Evolutionary conservation across 2,797 vertebrate genomes (phyloP).

Genomic region (Arrhamphus sclerolepis): DNA sequence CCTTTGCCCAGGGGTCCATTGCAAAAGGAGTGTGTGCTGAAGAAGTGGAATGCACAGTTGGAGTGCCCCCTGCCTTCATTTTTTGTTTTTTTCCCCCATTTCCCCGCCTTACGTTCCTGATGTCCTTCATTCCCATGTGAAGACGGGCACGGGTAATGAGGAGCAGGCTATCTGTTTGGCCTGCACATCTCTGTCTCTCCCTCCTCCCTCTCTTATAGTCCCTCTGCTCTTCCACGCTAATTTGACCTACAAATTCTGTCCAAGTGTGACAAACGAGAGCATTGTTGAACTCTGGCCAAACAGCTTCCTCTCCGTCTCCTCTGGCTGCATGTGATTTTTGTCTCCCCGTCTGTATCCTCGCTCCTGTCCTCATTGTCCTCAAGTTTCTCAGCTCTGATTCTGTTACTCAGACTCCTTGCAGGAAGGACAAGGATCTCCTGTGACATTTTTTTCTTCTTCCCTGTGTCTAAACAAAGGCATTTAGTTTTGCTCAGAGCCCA

Average conservation of each 20-base stretch:
- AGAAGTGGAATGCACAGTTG: constrained; percentile 25
- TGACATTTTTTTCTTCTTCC: constrained; percentile 29
- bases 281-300: constrained; percentile 73
- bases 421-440: constrained; percentile 49
- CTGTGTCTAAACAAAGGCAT: constrained; percentile 47
- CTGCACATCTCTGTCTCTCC: constrained; percentile 46
- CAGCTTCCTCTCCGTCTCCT: constrained; percentile 56
- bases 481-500: constrained; percentile 48
- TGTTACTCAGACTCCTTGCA: constrained; percentile 32
- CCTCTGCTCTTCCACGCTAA: constrained; percentile 66
- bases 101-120: constrained; percentile 6
- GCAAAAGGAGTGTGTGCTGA: constrained; percentile 17
- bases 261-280: constrained; percentile 78
- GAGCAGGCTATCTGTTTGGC: constrained; percentile 52
- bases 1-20: constrained; percentile 41
- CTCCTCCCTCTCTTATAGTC: constrained; percentile 36
- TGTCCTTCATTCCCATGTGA: constrained; percentile 48
- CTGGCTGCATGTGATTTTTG: constrained; percentile 20
- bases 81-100: background rate
- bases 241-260: constrained; percentile 83
- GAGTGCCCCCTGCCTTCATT: constrained; percentile 4
- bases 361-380: constrained; percentile 17
- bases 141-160: constrained; percentile 24
- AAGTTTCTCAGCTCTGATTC: constrained; percentile 21
- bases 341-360: constrained; percentile 28